phyloP scores from a whole-genome alignment of 2,113 vertebrate genomes.

The Eurypyga helias region DNA sequence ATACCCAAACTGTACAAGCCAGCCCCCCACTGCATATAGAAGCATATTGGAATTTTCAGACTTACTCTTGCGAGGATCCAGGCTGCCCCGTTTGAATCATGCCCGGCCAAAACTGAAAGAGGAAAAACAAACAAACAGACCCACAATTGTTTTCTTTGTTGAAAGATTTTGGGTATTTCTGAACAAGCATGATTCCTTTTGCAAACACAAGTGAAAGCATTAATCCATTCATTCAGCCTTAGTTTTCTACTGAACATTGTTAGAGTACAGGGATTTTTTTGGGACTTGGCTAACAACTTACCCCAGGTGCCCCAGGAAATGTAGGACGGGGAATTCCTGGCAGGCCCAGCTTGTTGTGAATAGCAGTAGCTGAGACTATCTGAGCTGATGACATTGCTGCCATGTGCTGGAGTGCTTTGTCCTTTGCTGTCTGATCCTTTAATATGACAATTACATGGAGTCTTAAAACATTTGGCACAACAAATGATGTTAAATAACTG shows the following conservation, averaged over 20 bases:
- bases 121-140: conserved; percentile 39
- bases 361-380: conserved; percentile 98
- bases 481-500: conserved; percentile 62
- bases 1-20: neutral
- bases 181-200: conserved; percentile 13
- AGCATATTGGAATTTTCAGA: conserved; percentile 8
- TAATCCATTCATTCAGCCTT: conserved; percentile 33
- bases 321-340: conserved; percentile 96
- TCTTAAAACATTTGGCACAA: conserved; percentile 79
- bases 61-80: conserved; percentile 99
- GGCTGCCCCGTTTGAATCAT: conserved; percentile 97
- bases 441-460: conserved; percentile 87
- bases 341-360: conserved; percentile 99
- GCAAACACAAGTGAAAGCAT: conserved; percentile 16
- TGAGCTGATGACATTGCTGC: conserved; percentile 99
- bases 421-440: conserved; percentile 99
- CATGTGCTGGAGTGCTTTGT: conserved; percentile 99
- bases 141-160: conserved; percentile 18
- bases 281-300: conserved; percentile 74
- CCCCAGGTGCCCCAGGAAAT: conserved; percentile 95
- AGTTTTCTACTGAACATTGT: neutral
- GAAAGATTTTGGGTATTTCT: conserved; percentile 2
- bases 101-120: conserved; percentile 94
- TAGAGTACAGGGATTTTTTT: neutral
- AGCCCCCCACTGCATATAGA: neutral